These are phyloP conservation scores for Pelvicachromis taeniatus DNA, from an alignment of 2,113 vertebrate genomes.

Conservation along the genomic window DNA sequence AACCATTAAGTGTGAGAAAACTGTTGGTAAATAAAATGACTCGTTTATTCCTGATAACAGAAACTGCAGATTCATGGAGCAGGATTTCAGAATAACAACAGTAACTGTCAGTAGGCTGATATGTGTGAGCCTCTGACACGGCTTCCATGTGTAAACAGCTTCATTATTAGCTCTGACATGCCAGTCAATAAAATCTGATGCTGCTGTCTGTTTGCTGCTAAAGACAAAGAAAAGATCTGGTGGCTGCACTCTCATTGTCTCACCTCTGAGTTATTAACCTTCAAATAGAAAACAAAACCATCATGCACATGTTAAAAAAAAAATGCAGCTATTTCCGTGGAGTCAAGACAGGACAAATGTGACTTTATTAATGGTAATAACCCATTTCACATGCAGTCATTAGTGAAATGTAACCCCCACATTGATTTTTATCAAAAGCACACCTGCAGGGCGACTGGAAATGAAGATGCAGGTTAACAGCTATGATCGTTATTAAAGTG, in stretches of 20 bases:
- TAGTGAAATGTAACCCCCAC: slow-evolving; percentile 12
- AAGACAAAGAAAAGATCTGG: neutral
- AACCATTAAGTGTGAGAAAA: neutral
- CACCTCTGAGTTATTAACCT: neutral
- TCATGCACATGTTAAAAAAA: neutral
- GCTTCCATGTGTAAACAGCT: neutral
- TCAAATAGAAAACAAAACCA: neutral
- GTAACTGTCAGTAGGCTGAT: neutral
- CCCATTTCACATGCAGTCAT: neutral
- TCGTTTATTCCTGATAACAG: neutral
- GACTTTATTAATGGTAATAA: neutral
- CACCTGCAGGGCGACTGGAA: neutral
- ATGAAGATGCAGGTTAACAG: neutral
- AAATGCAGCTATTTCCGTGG: neutral
- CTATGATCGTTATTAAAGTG: neutral
- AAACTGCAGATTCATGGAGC: neutral
- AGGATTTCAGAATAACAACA: neutral
- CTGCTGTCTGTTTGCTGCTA: neutral
- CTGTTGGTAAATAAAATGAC: neutral
- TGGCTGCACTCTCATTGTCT: neutral
- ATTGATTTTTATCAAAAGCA: neutral
- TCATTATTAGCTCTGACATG: neutral
- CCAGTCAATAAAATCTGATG: neutral
- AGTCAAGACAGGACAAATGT: neutral
- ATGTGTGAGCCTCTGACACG: neutral